Conservation (phyloP, 2,113 vertebrate genomes). For the Apteryx mantelli region DNA sequence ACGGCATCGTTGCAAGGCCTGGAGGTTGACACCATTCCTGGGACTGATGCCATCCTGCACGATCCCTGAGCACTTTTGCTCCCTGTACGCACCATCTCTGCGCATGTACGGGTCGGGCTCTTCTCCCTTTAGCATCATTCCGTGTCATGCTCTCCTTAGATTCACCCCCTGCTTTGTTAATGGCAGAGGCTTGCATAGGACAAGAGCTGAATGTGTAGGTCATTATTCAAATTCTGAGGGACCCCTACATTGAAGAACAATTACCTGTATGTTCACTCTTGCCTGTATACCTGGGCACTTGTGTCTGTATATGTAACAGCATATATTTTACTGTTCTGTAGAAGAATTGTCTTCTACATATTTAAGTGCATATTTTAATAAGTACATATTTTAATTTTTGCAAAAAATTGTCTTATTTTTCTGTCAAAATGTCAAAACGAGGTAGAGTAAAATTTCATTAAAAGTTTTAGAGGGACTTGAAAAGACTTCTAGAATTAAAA, state of each 20-base stretch:
- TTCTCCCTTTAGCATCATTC: background rate
- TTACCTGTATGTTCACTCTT: background rate
- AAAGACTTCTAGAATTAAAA: background rate
- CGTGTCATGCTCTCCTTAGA: background rate
- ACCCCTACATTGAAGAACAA: background rate
- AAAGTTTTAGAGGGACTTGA: background rate
- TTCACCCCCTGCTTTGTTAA: background rate
- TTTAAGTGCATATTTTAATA: background rate
- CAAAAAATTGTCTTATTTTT: background rate
- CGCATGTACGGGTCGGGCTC: accelerated
- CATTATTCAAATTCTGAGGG: background rate
- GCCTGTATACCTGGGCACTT: background rate
- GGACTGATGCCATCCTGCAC: background rate
- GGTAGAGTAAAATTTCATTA: background rate
- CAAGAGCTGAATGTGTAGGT: background rate
- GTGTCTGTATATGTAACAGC: background rate
- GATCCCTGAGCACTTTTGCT: background rate
- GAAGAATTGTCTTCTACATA: background rate
- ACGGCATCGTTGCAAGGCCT: background rate
- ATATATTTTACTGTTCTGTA: background rate
- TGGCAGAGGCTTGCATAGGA: background rate
- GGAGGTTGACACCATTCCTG: background rate
- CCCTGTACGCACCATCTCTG: background rate
- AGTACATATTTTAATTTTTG: background rate
- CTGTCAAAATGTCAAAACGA: conserved; percentile 3